Evolutionary conservation across 1,140 invertebrate species (phyloP).

Genomic region (Metopolophium dirhodum): DNA sequence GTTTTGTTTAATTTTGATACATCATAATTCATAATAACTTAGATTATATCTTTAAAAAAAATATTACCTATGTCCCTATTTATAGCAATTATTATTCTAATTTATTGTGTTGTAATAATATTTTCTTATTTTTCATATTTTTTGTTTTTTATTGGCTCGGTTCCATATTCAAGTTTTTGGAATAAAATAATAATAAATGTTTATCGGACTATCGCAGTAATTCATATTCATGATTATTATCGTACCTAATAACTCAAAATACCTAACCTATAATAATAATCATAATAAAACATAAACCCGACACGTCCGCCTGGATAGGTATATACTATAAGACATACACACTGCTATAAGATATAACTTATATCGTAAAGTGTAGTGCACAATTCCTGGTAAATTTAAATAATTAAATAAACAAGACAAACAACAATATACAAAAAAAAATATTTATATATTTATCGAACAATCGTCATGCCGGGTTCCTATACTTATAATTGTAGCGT

Average conservation of each 20-base stretch:
- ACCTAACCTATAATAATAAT: constrained; percentile 12
- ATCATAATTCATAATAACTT: background rate
- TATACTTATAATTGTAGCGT: no score
- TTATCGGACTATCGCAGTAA: background rate
- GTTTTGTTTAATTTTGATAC: background rate
- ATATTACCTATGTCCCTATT: no score
- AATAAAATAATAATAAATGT: constrained; percentile 20
- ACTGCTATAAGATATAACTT: background rate
- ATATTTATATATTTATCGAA: background rate
- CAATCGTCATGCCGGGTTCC: background rate
- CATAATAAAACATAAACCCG: background rate
- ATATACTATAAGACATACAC: background rate
- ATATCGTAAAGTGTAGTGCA: background rate
- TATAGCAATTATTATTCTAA: background rate
- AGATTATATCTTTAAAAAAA: background rate
- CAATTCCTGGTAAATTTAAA: background rate
- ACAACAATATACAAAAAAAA: background rate
- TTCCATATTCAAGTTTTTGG: background rate
- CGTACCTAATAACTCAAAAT: background rate
- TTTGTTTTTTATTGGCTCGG: background rate
- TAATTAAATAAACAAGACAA: background rate
- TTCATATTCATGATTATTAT: constrained; percentile 3
- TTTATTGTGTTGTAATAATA: background rate
- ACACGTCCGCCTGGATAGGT: background rate
- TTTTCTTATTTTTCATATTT: background rate